Evolutionary conservation across 1,140 invertebrate species (phyloP), one percentile per base, ranked within the genome.

Genomic region (Orchestia grillus): DNA sequence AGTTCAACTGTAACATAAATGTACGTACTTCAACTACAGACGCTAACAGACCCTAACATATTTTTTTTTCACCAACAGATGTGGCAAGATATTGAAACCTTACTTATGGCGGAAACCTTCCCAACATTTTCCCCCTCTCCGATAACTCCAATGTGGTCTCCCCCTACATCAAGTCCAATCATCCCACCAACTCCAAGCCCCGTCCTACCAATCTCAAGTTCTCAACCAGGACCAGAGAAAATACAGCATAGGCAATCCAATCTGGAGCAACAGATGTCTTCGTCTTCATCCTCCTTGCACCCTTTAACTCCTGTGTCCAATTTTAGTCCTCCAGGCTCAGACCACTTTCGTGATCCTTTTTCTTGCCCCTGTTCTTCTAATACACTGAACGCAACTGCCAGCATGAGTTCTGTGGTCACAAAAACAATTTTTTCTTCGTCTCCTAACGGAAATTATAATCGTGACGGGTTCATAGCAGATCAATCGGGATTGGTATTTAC

Each of bases 31-130:
- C 43, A 90, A 15, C 28, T 36, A 36, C 62, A 23, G 11, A 15
- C 3, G 36, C 28, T 77, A 90, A 90, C 28, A 3, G 41, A 87
- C 8, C 36, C 40, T 8, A 87, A 42, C 42, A 11, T 90, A 41
- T 45, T 47, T 91, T 96, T 41, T 94, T 96, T 77, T 96, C 42
- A 62, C 40, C 43, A 36, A 19, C 96, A 96, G 96, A 96, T 96
- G 96, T 96, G 96, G 96, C 96, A 96, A 44, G 96, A 96, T 53
- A 96, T 96, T 57, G 96, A 96, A 94, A 96, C 96, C 40, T 92
- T 96, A 28, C 96, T 96, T 8, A 42, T 96, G 45, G 95, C 77
- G 19, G 96, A 96, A 44, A 95, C 47, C 43, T 95, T 53, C 88
- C 57, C 90, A 19, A 41, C 47, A 0, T 23, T 57, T 43, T 62